A percentile compares a stretch with the other conserved stretches of the same genome.
phyloP scores from a whole-genome alignment of 2,113 vertebrate genomes.

The Chamaetylas fuelleborni region DNA sequence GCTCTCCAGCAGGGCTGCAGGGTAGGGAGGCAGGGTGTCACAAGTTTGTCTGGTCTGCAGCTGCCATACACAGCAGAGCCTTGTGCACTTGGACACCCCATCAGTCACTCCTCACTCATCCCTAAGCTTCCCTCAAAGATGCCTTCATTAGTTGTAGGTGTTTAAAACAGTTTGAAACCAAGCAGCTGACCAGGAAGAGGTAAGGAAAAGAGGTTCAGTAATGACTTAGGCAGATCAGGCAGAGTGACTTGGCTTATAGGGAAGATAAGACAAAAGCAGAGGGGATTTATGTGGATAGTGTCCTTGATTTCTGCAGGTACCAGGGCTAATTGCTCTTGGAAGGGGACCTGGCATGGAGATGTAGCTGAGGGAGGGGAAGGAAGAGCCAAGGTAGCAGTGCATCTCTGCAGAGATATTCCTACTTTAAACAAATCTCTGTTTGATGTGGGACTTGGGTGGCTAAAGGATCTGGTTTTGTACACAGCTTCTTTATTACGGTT shows the following conservation, averaged over 20 bases:
- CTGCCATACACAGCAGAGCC: neutral
- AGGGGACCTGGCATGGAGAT: neutral
- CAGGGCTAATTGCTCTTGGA: neutral
- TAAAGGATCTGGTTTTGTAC: neutral
- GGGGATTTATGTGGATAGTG: neutral
- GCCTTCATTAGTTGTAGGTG: neutral
- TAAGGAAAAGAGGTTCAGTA: neutral
- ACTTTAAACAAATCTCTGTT: neutral
- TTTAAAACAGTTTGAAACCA: neutral
- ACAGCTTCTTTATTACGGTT: neutral
- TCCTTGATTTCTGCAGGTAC: slow-evolving; percentile 11
- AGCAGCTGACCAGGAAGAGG: neutral
- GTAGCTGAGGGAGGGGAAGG: neutral
- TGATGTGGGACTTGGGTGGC: neutral
- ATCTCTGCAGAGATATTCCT: neutral
- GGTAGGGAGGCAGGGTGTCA: neutral
- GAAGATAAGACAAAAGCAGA: neutral
- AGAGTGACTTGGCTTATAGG: neutral
- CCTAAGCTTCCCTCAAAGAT: neutral
- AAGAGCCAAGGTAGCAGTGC: neutral
- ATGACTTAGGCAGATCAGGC: neutral
- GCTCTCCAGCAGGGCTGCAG: neutral
- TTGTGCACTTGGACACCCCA: neutral
- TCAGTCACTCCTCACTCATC: neutral
- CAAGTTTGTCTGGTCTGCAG: neutral